These are phyloP conservation scores for Jordanella pulchra DNA, from an alignment of 2,797 vertebrate species.

Conservation along the genomic window DNA sequence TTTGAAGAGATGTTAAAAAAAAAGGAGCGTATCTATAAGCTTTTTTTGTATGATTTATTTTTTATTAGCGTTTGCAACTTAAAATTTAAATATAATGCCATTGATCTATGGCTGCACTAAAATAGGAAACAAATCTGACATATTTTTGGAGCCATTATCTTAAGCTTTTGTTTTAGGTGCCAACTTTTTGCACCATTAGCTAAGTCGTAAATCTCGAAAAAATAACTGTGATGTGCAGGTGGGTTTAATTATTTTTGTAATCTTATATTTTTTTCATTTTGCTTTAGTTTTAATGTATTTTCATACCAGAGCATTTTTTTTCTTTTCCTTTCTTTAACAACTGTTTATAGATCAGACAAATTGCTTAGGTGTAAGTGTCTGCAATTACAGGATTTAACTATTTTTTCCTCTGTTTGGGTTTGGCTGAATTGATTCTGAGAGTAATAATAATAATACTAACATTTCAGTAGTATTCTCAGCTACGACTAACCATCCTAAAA, in stretches of 20 bases:
- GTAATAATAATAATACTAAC: background rate
- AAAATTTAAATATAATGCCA: background rate
- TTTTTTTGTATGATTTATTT: background rate
- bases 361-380: background rate
- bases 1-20: conserved; percentile 12
- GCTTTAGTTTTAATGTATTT: background rate
- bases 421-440: background rate
- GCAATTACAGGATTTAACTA: background rate
- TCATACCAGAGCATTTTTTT: background rate
- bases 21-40: background rate
- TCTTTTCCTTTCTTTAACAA: background rate
- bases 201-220: background rate
- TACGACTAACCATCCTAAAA: background rate
- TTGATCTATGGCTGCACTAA: background rate
- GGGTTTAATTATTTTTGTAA: background rate
- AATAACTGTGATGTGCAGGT: background rate
- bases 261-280: background rate
- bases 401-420: background rate
- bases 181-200: background rate
- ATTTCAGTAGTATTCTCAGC: background rate
- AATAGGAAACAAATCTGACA: background rate
- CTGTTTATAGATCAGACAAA: background rate
- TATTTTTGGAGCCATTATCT: background rate
- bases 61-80: conserved; percentile 3
- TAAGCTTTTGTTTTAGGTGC: background rate